Percentiles rank a stretch among this genome's conserved stretches.
These are phyloP conservation scores for Trichonephila clavata DNA, from an alignment of 1,140 invertebrate species.

Conservation along the genomic window DNA sequence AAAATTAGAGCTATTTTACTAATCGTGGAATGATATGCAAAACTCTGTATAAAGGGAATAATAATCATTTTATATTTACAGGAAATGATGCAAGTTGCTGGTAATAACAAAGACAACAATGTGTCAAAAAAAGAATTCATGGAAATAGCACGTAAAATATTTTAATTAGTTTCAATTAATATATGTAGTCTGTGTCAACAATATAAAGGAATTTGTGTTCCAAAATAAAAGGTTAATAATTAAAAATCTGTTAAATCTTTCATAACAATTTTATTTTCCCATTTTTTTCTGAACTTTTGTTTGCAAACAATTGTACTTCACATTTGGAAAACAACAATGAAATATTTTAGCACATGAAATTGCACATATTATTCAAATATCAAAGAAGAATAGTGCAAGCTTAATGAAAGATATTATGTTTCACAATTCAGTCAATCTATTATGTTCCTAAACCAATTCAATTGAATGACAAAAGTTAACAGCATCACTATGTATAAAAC, in stretches of 20 bases:
- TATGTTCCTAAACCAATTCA: not conserved
- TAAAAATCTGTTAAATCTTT: not conserved
- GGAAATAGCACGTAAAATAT: slow-evolving; percentile 42
- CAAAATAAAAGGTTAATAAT: not conserved
- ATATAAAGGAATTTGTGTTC: not conserved
- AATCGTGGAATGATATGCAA: no score
- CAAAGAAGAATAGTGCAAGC: not conserved
- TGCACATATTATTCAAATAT: slow-evolving; percentile 22
- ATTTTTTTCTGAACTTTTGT: not conserved
- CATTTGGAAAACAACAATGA: slow-evolving; percentile 30
- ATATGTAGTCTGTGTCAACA: not conserved
- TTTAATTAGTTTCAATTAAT: slow-evolving; percentile 16
- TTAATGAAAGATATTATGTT: not conserved
- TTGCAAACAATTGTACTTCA: slow-evolving; percentile 1
- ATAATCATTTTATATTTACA: not conserved
- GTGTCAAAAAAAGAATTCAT: slow-evolving; percentile 30
- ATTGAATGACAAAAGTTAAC: not conserved
- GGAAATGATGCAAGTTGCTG: slow-evolving; percentile 54
- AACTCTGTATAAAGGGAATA: no score
- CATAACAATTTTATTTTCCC: slow-evolving; percentile 55
- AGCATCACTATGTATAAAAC: slow-evolving; percentile 45
- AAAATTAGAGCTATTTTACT: no score
- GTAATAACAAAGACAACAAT: not conserved
- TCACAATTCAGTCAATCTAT: not conserved
- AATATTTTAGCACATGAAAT: slow-evolving; percentile 22